These are phyloP conservation scores for Chaetodon trifascialis DNA, from an alignment of 2,113 vertebrate species.

Conservation along the genomic window DNA sequence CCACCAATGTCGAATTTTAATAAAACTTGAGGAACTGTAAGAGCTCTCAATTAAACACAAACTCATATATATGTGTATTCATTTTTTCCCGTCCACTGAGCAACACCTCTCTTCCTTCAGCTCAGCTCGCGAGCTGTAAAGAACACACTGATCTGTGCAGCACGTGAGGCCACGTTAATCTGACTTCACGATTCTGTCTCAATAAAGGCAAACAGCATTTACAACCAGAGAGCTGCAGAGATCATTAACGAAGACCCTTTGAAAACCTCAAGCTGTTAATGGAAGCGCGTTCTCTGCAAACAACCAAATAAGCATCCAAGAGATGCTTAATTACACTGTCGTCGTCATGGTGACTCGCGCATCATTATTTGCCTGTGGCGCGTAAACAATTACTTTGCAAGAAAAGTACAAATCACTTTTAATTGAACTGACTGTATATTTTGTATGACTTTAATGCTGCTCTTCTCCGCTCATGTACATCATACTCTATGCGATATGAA, in stretches of 20 bases:
- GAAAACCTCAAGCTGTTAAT: constrained; percentile 21
- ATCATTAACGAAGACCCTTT: constrained; percentile 4
- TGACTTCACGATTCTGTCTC: neutral
- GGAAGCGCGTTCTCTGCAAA: constrained; percentile 34
- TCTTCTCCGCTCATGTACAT: neutral
- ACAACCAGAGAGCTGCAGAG: constrained; percentile 13
- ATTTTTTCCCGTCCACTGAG: neutral
- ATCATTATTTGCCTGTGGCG: constrained; percentile 29
- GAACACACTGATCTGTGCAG: neutral
- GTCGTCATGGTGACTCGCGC: constrained; percentile 36
- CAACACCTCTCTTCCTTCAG: neutral
- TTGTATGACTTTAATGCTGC: neutral
- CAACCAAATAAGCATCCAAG: constrained; percentile 15
- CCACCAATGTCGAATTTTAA: no score
- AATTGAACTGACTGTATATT: constrained; percentile 20
- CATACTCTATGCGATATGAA: neutral
- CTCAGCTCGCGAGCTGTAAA: neutral
- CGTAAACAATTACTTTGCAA: constrained; percentile 30
- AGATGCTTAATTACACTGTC: constrained; percentile 47
- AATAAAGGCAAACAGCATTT: constrained; percentile 22
- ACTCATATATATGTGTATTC: neutral
- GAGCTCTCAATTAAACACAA: no score
- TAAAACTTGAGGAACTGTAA: no score
- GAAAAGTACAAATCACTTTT: constrained; percentile 12
- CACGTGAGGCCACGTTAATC: neutral